Evolutionary conservation across 2,888 invertebrate genomes (phyloP).

Genomic region (Heliconius ethilla): DNA sequence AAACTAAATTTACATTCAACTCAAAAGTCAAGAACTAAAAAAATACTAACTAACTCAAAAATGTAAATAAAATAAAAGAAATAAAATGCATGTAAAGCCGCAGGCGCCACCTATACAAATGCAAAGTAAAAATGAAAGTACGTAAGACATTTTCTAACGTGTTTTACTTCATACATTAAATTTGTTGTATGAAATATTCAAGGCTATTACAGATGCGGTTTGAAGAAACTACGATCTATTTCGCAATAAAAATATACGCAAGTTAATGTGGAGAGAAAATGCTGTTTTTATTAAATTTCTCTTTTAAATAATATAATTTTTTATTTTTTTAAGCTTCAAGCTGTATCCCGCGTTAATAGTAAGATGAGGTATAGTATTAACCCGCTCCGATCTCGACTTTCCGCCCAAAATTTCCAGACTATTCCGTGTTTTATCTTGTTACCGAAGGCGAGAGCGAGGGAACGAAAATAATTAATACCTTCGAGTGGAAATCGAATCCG

Average conservation of each 20-base stretch:
- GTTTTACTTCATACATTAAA: conserved; percentile 2
- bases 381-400: no score
- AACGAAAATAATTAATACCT: no score
- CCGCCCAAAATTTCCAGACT: no score
- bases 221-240: neutral
- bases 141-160: neutral
- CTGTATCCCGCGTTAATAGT: neutral
- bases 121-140: conserved; percentile 13
- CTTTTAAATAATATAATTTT: no score
- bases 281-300: neutral
- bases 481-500: no score
- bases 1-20: no score
- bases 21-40: no score
- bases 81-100: neutral
- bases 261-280: neutral
- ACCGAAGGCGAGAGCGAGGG: no score
- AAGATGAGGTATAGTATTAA: no score
- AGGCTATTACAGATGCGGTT: conserved; percentile 14
- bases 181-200: conserved; percentile 5
- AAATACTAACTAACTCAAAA: no score
- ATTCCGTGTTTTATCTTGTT: no score
- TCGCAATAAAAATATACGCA: conserved; percentile 6
- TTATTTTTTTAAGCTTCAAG: neutral
- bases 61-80: neutral
- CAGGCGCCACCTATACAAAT: neutral